Percentiles rank a stretch among this genome's conserved stretches.
phyloP scores from a whole-genome alignment of 2,888 invertebrate genomes.

The Conops quadrifasciatus region DNA sequence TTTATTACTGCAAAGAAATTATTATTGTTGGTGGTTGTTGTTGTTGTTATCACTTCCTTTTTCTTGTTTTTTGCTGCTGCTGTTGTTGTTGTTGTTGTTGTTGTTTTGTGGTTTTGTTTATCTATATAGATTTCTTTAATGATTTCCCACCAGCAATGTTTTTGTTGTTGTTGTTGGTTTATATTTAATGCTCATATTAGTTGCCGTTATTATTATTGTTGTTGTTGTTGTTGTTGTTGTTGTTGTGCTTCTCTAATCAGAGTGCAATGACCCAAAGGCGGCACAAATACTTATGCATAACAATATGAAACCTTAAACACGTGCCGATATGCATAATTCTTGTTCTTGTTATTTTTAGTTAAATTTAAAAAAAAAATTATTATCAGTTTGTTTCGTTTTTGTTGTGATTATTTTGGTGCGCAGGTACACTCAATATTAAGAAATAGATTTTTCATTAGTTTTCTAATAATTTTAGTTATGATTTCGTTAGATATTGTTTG shows the following conservation, averaged over 20 bases:
- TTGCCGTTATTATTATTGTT: background rate
- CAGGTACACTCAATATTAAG: too few relatives aligned
- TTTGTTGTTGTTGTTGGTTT: background rate
- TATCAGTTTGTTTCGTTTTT: too few relatives aligned
- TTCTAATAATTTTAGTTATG: too few relatives aligned
- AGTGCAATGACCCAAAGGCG: background rate
- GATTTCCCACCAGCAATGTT: background rate
- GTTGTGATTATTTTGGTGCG: too few relatives aligned
- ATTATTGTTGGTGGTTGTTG: background rate
- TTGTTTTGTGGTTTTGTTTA: background rate
- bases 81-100: conserved; percentile 1
- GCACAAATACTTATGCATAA: too few relatives aligned
- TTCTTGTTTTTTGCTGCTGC: background rate
- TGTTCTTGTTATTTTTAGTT: too few relatives aligned
- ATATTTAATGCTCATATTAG: background rate
- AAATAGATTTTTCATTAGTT: too few relatives aligned
- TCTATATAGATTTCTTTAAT: background rate
- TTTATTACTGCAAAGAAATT: background rate
- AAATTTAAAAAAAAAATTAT: too few relatives aligned
- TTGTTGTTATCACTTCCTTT: background rate
- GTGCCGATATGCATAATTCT: too few relatives aligned
- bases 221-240: conserved; percentile 1
- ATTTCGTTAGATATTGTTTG: too few relatives aligned
- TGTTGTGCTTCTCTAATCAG: background rate
- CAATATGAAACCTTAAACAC: too few relatives aligned